Base-by-base conservation (phyloP, 2,888 invertebrate species). In the Xanthorhoe designata region DNA sequence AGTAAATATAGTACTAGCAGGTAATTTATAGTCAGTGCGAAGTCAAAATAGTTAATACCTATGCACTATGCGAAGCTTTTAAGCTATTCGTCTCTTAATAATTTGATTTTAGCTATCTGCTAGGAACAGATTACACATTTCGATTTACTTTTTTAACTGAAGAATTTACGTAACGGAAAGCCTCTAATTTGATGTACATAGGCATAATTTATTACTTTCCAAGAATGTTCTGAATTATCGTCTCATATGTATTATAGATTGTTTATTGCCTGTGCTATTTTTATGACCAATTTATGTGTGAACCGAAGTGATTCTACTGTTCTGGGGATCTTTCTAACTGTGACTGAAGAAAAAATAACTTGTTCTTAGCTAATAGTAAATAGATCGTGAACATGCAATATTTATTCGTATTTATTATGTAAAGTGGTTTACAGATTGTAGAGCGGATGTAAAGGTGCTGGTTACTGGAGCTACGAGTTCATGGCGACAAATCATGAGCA, bases 391-490 rank as follows among this genome's bases (percentile, higher is more conserved):
- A 68, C 64, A 68, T 61, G 58, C 61, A 61, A 61, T 64, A 64
- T 61, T 38, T 58, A 61, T 68, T 64, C 42, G 64, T 57, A 64
- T 68, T 57, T 57, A 68, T 64, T 64, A 68, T 68, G 61, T 58
- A 64, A 68, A 68, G 32, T 61, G 50, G 50, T 58, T 64, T 47
- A 58, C 62, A 61, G 68, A 68, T 64, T 64, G 45, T 55, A 47
- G 32, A 62, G 47, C 64, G 57, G 67, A 64, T 61, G 64, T 18
- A 63, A 67, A 68, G 68, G 68, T 68, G 61, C 53, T 54, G 35
- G 61, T 62, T 55, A 55, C 52, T 67, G 54, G 50, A 58, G 8
- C 50, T 50, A 54, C 24, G 53, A 53, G 47, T 55, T 49, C 35
- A n/a, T 61, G 24, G 52, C 10, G 42, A 52, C 60, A 52, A 52